Evolutionary conservation across 2,888 invertebrate genomes (phyloP), one percentile per base, ranked within the genome.

Genomic region (Autographa pulchrina): DNA sequence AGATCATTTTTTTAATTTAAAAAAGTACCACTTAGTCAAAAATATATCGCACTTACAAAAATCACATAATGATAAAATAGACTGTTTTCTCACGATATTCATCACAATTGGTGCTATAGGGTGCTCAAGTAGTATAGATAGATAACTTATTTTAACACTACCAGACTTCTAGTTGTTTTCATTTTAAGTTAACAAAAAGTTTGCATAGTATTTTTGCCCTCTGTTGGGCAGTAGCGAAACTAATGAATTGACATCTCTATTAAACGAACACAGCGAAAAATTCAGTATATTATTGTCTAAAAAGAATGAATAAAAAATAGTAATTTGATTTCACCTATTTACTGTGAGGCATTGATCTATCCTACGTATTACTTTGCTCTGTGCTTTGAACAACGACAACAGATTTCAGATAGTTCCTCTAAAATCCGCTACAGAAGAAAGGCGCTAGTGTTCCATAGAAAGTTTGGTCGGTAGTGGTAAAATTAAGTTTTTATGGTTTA

Each of bases 81-180:
- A 73, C 73, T 67, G 77, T 73, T 74, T 63, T 63, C 54, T 60
- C 69, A 60, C 64, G 67, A 32, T 48, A 65, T 74, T 63, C 70
- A 76, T 80, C 78, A 76, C 76, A 85, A 90, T 91, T 85, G 93
- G 93, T 94, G 94, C 94, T 94, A 89, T 80, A 86, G 80, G 92
- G 93, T 93, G 93, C 93, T 92, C 88, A 88, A 90, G 67, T 82
- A 82, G 72, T 71, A 61, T 80, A 78, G 70, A 71, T 66, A 74
- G 25, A 66, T 65, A 71, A 65, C 61, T 65, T 58, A 59, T 74
- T 65, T 58, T 71, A 73, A 74, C 74, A 79, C 74, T 68, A 67
- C 18, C 69, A 62, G 16, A 64, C 3, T 18, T 20, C 9, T 18
- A 6, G 11, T 9, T 20, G 54, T 54, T 11, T 52, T 4, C 7